Evolutionary conservation across 2,113 vertebrate species (phyloP).

Genomic region (Ancistrus triradiatus): DNA sequence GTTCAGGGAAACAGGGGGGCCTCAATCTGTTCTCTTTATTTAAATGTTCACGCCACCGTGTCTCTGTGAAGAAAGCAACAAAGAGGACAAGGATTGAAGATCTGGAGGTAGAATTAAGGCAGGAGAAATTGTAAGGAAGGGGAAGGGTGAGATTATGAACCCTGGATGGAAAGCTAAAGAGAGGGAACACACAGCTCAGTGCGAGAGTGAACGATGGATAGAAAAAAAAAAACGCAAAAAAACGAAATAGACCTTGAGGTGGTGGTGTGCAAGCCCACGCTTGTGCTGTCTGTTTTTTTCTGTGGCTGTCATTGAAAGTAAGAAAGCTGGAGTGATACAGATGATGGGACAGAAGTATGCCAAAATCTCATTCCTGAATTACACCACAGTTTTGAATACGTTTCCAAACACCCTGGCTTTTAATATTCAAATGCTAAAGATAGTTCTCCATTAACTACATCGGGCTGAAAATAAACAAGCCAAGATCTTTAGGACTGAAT

Average conservation of each 20-base stretch:
- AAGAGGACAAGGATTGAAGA: not conserved
- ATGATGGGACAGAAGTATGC: too few relatives aligned
- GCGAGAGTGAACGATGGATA: not conserved
- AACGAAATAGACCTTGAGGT: not conserved
- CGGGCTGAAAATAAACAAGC: too few relatives aligned
- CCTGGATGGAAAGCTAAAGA: not conserved
- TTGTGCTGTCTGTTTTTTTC: not conserved
- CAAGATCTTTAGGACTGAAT: too few relatives aligned
- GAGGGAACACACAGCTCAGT: too few relatives aligned
- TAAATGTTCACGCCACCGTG: conserved; percentile 17
- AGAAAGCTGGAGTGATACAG: too few relatives aligned
- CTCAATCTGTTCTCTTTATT: not conserved
- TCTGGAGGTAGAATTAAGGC: not conserved
- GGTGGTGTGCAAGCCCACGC: conserved; percentile 1
- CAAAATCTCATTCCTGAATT: too few relatives aligned
- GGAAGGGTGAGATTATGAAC: too few relatives aligned
- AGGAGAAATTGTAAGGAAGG: too few relatives aligned
- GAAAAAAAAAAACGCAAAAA: not conserved
- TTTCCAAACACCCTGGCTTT: too few relatives aligned
- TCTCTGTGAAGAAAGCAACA: not conserved
- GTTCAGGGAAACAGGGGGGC: not conserved
- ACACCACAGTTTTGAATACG: too few relatives aligned
- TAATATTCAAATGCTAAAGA: too few relatives aligned
- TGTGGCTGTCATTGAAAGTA: not conserved
- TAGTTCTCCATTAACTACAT: too few relatives aligned